A percentile compares a stretch with the other conserved stretches of the same genome.
Evolutionary conservation across 1,140 invertebrate species (phyloP).

Genomic region (Saccostrea glomerata): DNA sequence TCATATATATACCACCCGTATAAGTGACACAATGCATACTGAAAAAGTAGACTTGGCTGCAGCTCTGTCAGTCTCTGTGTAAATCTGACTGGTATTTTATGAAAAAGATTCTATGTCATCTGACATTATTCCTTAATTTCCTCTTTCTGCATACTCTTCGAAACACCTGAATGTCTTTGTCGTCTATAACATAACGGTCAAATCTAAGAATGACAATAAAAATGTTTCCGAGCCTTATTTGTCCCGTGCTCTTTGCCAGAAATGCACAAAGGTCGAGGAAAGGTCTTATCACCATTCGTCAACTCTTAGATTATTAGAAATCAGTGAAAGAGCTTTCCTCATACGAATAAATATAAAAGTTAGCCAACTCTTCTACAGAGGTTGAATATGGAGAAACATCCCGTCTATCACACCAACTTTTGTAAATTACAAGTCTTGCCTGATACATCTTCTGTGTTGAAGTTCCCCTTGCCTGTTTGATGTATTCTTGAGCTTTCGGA

Average conservation of each 20-base stretch:
- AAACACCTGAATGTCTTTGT: background rate
- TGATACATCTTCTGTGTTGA: slow-evolving; percentile 23
- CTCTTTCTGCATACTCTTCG: background rate
- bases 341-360: slow-evolving; percentile 35
- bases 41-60: background rate
- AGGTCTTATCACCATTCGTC: too few species aligned
- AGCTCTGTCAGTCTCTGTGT: too few species aligned
- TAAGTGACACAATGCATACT: slow-evolving; percentile 22
- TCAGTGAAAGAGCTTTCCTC: background rate
- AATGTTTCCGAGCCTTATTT: background rate
- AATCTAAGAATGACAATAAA: background rate
- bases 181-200: background rate
- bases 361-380: slow-evolving; percentile 37
- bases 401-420: background rate
- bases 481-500: background rate
- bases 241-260: background rate
- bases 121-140: background rate
- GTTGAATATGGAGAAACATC: background rate
- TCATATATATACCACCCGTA: background rate
- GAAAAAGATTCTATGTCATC: background rate
- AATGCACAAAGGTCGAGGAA: too few species aligned
- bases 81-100: background rate
- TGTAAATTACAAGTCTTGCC: background rate
- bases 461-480: background rate
- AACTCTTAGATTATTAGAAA: too few species aligned